phyloP scores from a whole-genome alignment of 2,888 invertebrate genomes.

The Morpho helenor region DNA sequence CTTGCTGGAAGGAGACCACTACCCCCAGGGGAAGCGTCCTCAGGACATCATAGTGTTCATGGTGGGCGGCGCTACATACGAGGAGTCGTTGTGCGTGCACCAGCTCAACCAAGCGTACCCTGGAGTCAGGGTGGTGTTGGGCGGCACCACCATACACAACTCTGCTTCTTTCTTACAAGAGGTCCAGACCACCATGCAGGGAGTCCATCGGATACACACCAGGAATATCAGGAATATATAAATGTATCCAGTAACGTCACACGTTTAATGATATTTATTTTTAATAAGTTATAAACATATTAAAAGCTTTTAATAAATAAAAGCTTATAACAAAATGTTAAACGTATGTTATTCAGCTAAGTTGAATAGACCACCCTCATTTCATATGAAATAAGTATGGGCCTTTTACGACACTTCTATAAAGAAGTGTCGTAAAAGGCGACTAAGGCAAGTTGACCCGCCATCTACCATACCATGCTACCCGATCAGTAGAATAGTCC shows the following conservation, averaged over 20 bases:
- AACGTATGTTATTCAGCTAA: too few relatives aligned
- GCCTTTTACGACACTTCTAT: too few relatives aligned
- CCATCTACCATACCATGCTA: too few relatives aligned
- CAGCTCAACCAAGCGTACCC: slow-evolving; percentile 84
- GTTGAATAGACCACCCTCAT: too few relatives aligned
- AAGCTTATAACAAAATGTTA: too few relatives aligned
- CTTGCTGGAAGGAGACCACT: slow-evolving; percentile 83
- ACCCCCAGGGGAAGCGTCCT: slow-evolving; percentile 79
- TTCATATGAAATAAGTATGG: too few relatives aligned
- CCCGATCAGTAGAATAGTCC: too few relatives aligned
- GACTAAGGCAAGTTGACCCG: too few relatives aligned
- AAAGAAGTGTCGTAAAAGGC: too few relatives aligned
- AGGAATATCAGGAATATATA: slow-evolving; percentile 70
- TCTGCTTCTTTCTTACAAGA: slow-evolving; percentile 89
- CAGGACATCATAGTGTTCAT: slow-evolving; percentile 98
- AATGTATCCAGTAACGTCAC: neutral
- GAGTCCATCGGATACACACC: slow-evolving; percentile 82
- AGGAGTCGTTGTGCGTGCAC: slow-evolving; percentile 93
- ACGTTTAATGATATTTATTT: too few relatives aligned
- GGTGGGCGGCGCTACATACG: slow-evolving; percentile 97
- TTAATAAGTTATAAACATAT: too few relatives aligned
- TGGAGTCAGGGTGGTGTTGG: slow-evolving; percentile 88
- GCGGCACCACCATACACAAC: slow-evolving; percentile 96
- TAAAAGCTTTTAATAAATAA: too few relatives aligned
- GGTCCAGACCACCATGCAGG: slow-evolving; percentile 83